Evolutionary conservation across 2,797 vertebrate species (phyloP), one percentile per base, ranked within the genome.

Genomic region (Neopelma chrysocephalum): DNA sequence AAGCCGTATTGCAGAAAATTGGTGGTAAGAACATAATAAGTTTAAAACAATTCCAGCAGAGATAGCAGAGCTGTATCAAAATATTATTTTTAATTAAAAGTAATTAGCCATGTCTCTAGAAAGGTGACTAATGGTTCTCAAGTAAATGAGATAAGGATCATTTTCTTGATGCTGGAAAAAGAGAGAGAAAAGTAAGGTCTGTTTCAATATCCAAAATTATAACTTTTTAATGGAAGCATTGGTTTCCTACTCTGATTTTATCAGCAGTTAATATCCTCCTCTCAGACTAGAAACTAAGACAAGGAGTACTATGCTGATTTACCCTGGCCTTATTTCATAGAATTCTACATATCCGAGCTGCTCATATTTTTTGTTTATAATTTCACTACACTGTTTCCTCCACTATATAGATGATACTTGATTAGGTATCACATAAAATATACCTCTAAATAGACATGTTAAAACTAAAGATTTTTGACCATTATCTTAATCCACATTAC

Each of bases 41-140:
- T 90, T 92, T 82, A 40, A 77, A 87, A 80, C 34, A 57, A 82
- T 40, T 71, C 80, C 82, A 81, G 54, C 53, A 92, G 71, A 93
- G 56, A 82, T 3, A 82, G n/a, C 29, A 89, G 25, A 72, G 51
- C 54, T 66, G 11, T 72, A 89, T 54, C 58, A 94, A 90, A 94
- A 68, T 79, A 79, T 17, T 76, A 54, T 36, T 76, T 95, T 93
- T 76, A 87, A 87, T 93, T 79, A 42, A 82, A 94, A 93, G 42
- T 84, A 79, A 84, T 91, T 91, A 87, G 47, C 26, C 4, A 2
- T 84, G 66, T 89, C 69, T 85, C 48, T 45, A 50, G 32, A 84
- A 78, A 29, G n/a, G 50, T 90, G 64, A 89, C 64, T 91, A 82
- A 82, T 34, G 32, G 34, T 87, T 79, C 94, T 70, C 56, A 70